A percentile compares a stretch with the other conserved stretches of the same genome.
These are phyloP conservation scores for Cyprinodon diabolis DNA, from an alignment of 2,797 vertebrate species.

Conservation along the genomic window DNA sequence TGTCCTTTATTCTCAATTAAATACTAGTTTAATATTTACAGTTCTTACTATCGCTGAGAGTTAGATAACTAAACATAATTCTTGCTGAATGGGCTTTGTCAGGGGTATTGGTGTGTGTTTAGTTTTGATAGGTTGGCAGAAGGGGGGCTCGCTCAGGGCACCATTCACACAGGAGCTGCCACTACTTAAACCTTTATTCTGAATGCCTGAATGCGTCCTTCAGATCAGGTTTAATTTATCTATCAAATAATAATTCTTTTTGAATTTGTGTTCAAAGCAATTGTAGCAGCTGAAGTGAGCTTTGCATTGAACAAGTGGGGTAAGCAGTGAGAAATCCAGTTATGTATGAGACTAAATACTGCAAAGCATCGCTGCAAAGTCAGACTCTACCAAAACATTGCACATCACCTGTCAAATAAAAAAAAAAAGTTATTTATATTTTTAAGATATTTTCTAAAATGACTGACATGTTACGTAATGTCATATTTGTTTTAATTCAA, in stretches of 20 bases:
- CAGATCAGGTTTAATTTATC: conserved; percentile 17
- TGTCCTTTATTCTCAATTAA: no score
- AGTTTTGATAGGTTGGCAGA: neutral
- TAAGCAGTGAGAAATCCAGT: conserved; percentile 48
- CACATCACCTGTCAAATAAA: conserved; percentile 57
- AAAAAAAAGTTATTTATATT: conserved; percentile 78
- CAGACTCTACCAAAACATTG: conserved; percentile 44
- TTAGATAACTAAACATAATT: neutral
- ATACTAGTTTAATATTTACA: no score
- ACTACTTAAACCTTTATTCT: conserved; percentile 13
- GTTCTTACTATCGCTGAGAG: neutral
- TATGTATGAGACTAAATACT: conserved; percentile 55
- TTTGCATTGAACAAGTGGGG: conserved; percentile 38
- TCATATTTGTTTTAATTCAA: conserved; percentile 69
- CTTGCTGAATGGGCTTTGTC: neutral
- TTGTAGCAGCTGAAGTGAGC: conserved; percentile 24
- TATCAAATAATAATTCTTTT: conserved; percentile 21
- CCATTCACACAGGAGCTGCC: no score
- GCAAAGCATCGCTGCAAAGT: conserved; percentile 32
- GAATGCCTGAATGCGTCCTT: conserved; percentile 31
- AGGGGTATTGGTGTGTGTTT: neutral
- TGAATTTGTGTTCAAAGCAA: conserved; percentile 3
- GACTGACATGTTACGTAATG: conserved; percentile 67
- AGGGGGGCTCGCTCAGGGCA: neutral
- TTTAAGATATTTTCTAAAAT: conserved; percentile 81